These are phyloP conservation scores for Crambe crambe DNA, from an alignment of 37 sponge, comb jelly and placozoan species.

Conservation along the genomic window DNA sequence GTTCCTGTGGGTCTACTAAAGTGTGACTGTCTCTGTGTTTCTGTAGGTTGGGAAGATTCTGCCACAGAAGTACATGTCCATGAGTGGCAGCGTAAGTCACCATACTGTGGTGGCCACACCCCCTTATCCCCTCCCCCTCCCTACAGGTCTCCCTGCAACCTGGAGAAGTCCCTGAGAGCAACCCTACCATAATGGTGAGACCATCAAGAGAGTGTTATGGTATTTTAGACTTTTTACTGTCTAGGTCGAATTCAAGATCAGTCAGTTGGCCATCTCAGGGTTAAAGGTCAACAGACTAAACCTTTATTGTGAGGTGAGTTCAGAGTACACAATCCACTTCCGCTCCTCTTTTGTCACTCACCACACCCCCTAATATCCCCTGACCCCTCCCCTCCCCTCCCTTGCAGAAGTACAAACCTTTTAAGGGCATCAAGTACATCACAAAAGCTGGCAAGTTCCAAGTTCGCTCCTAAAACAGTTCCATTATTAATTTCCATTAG, in stretches of 20 bases:
- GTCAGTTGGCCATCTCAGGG: conserved; percentile 82
- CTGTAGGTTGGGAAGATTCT: conserved; percentile 57
- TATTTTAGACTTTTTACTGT: not conserved
- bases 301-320: conserved; percentile 83
- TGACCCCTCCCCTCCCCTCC: not conserved
- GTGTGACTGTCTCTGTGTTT: not conserved
- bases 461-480: conserved; percentile 26
- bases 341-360: not conserved
- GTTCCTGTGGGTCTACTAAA: not conserved
- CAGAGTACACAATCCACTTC: not conserved
- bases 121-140: not conserved
- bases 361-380: not conserved
- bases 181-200: conserved; percentile 67
- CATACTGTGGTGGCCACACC: not conserved
- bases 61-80: conserved; percentile 64
- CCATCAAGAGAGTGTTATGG: not conserved
- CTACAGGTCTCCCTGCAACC: conserved; percentile 54
- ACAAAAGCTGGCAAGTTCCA: conserved; percentile 98
- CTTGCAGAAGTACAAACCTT: conserved; percentile 93
- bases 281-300: conserved; percentile 93
- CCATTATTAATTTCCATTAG: not conserved
- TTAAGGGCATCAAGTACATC: conserved; percentile 98
- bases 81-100: conserved; percentile 76
- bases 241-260: conserved; percentile 84
- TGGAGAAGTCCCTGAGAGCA: conserved; percentile 71